Evolutionary conservation across 2,888 invertebrate species (phyloP).

Genomic region (Phortica magna): DNA sequence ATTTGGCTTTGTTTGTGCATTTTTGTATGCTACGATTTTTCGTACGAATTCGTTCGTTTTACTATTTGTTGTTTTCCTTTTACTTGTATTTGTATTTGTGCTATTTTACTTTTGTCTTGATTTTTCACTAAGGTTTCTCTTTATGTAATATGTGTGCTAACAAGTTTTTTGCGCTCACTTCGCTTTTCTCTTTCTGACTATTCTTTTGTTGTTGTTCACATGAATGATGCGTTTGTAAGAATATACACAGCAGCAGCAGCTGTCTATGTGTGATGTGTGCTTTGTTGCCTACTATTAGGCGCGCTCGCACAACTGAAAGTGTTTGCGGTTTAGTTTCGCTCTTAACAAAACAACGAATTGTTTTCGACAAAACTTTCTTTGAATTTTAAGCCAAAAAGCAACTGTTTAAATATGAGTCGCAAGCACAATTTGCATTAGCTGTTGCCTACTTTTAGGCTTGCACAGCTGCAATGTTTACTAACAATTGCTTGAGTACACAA

Average conservation of each 20-base stretch:
- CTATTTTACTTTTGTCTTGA: slow-evolving; percentile 18
- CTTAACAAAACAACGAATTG: too few species aligned
- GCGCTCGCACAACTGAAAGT: too few species aligned
- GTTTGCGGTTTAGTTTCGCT: too few species aligned
- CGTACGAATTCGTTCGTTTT: neutral
- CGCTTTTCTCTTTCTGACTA: slow-evolving; percentile 8
- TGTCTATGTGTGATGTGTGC: too few species aligned
- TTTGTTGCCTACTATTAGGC: too few species aligned
- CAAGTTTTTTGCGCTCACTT: slow-evolving; percentile 19
- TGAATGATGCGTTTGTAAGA: too few species aligned
- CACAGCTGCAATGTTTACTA: neutral
- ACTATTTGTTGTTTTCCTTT: slow-evolving; percentile 27
- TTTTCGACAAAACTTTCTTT: too few species aligned
- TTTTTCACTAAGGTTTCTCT: slow-evolving; percentile 12
- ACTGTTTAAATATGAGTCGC: neutral
- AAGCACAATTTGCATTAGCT: neutral
- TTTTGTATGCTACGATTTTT: slow-evolving; percentile 41
- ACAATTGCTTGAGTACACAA: too few species aligned
- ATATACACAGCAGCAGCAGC: too few species aligned
- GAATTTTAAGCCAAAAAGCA: too few species aligned
- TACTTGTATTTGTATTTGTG: slow-evolving; percentile 16
- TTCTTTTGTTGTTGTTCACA: too few species aligned
- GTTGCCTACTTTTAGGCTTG: neutral
- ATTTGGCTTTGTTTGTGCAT: slow-evolving; percentile 50
- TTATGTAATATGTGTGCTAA: slow-evolving; percentile 25